Base-by-base conservation (phyloP, 2,888 invertebrate species). In the Hypercompe scribonia region DNA sequence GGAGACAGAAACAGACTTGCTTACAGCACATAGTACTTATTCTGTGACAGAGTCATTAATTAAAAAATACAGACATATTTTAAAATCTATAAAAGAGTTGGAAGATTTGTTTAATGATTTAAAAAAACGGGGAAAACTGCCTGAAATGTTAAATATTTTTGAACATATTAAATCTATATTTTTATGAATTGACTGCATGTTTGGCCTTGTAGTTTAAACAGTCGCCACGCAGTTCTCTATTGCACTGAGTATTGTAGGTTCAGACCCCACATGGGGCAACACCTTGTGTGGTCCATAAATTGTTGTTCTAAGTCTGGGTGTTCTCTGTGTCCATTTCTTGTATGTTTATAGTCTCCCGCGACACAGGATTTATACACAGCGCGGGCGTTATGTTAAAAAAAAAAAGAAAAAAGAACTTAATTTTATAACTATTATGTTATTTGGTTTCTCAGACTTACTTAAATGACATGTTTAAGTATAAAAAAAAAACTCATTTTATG, bases 51-150 rank as follows among this genome's bases (percentile, higher is more conserved):
- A 91, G 80, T 69, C 84, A 36, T 92, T 91, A 66, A 89, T 94
- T 46, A 94, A 92, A 79, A 91, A 89, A 74, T 93, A 93, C 76
- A 91, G 90, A 73, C 78, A 86, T 28, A 91, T 92, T 50, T 91
- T 86, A 76, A 88, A 90, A 77, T 78, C 78, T 46, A 76, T 91
- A 8, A 88, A 89, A 78, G 91, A 93, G 78, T 83, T 94, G 4
- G 83, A 89, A 34, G 39, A 80, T 54, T 72, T 88, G 68, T 83
- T 91, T 39, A 80, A 87, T 42, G 80, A 88, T 61, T 78, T 88
- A 71, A 90, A 87, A 78, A 83, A 73, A 54, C 81, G 65, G 64
- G 82, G 78, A 3, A 74, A 85, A 39, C 74, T 92, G n/a, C 90
- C 90, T 46, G 80, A 87, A 11, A 73, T 85, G 24, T 81, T 93